These are phyloP conservation scores for Psittacara wagleri DNA, from an alignment of 2,113 vertebrate species.

Conservation along the genomic window DNA sequence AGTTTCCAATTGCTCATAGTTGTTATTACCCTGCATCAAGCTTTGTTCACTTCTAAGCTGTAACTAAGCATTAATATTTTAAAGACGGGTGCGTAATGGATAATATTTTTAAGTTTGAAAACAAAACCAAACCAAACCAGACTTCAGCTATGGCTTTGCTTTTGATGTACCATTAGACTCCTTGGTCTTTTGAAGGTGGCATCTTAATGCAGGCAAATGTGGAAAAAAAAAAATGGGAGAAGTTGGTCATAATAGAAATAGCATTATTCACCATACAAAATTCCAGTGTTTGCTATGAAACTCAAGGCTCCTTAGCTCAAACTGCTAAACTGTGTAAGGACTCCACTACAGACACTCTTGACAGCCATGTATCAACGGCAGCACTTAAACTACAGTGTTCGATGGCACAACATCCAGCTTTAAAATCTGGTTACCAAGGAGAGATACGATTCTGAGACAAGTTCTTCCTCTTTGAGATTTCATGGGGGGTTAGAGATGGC, in stretches of 20 bases:
- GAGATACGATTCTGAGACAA: not conserved
- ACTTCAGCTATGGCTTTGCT: not conserved
- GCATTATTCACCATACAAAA: not conserved
- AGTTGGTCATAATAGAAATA: not conserved
- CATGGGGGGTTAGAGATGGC: not conserved
- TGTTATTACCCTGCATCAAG: not conserved
- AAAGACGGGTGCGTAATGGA: not conserved
- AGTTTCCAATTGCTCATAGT: not conserved
- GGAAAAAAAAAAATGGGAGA: not conserved
- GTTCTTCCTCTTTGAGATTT: not conserved
- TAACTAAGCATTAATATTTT: not conserved
- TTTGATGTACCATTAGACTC: not conserved
- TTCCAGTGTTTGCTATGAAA: not conserved
- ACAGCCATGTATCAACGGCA: not conserved
- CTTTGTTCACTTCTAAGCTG: not conserved
- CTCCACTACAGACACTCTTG: not conserved
- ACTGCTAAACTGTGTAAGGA: not conserved
- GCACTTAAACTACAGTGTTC: not conserved
- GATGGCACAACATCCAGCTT: not conserved
- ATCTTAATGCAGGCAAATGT: not conserved
- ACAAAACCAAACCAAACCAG: not conserved
- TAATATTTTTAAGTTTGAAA: not conserved
- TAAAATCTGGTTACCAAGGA: not conserved
- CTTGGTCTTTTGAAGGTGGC: not conserved
- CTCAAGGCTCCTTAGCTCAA: not conserved